Conservation (phyloP, 2,113 vertebrate species). For the Cepphus grylle region DNA sequence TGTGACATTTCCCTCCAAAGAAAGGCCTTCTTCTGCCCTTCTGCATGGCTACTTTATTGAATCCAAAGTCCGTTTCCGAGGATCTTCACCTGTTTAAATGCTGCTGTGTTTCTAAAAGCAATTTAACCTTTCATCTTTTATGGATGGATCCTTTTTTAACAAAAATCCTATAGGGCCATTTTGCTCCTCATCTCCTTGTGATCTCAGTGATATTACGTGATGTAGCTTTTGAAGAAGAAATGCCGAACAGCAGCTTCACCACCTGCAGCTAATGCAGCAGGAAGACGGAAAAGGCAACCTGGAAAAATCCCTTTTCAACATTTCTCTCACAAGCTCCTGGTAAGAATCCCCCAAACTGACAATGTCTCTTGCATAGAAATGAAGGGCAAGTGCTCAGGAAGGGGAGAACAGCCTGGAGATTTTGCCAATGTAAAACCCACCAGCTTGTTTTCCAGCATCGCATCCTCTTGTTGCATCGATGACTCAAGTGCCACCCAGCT, state of each 20-base stretch:
- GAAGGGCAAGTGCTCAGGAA: conserved; percentile 10
- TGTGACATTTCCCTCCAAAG: conserved; percentile 65
- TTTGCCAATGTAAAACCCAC: background rate
- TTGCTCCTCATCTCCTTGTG: conserved; percentile 67
- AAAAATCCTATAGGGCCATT: conserved; percentile 69
- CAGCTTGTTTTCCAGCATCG: background rate
- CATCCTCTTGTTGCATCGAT: background rate
- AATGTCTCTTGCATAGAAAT: conserved; percentile 50
- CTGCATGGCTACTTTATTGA: conserved; percentile 61
- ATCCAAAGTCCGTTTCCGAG: conserved; percentile 53
- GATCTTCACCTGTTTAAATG: conserved; percentile 65
- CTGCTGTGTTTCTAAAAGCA: conserved; percentile 67
- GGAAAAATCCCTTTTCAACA: conserved; percentile 68
- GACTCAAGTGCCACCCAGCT: background rate
- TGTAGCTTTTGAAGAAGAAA: conserved; percentile 70
- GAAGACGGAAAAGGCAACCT: conserved; percentile 54
- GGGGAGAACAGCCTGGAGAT: conserved; percentile 3
- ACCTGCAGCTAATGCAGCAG: conserved; percentile 64
- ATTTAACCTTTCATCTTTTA: conserved; percentile 71
- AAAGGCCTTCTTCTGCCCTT: conserved; percentile 64
- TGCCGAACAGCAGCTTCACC: conserved; percentile 66
- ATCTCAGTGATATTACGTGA: conserved; percentile 65
- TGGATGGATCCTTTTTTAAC: conserved; percentile 63
- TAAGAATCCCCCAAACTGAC: conserved; percentile 51
- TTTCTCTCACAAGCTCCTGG: conserved; percentile 60